Evolutionary conservation across 2,113 vertebrate species (phyloP), one percentile per base, ranked within the genome.

Genomic region (Semnornis frantzii): DNA sequence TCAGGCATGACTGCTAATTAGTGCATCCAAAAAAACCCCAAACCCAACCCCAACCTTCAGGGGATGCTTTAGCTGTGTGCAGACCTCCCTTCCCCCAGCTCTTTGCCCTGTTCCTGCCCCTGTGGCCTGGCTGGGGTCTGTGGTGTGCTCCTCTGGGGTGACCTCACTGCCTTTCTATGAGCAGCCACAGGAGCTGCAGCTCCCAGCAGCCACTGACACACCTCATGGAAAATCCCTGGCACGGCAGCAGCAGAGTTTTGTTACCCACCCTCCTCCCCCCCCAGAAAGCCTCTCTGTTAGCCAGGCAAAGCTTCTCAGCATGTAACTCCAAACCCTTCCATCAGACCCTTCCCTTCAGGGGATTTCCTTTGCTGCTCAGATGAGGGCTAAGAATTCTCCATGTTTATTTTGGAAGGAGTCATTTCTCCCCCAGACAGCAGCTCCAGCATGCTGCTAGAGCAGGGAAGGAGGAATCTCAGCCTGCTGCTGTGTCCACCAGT

Each of bases 211-310:
- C 25, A 10, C 37, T 71, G 85, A 76, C 87, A 12, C 75, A 74
- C 69, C 95, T 82, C 8, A 2, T 44, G 93, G 92, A 69, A 96
- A 96, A 55, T 54, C 92, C 95, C 93, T 81, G 92, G 94, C 93
- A 64, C 52, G 23, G 80, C 63, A 33, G 3, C 3, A 46, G 5
- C 3, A 19, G 33, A 46, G 87, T 31, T 71, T 81, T 31, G 71
- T 63, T 82, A 39, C 85, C 77, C 87, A 39, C 8, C 44, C 15
- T 16, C 44, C 44, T 14, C 14, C 15, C 44, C 15, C 44, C 44
- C 3, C 42, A 89, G 90, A 78, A 60, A 68, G 25, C 76, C 88
- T 84, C 64, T 1, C 39, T 15, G 58, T 39, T 57, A 21, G 62
- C 50, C 23, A 70, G 71, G 77, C 90, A 50, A 2, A 55, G 30